phyloP scores from a whole-genome alignment of 2,888 invertebrate species.

The Gymnosoma rotundatum region DNA sequence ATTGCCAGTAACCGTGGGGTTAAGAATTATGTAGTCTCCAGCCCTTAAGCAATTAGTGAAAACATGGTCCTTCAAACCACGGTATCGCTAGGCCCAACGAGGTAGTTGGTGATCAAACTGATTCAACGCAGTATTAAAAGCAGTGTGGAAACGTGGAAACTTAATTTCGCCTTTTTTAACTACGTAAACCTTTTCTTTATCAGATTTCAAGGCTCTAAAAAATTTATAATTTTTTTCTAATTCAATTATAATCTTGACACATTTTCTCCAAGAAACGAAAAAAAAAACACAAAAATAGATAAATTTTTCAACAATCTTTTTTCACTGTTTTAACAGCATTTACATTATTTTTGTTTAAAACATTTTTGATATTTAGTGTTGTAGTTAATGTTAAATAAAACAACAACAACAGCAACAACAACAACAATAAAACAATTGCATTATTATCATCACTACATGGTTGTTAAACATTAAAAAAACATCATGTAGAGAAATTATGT shows the following conservation, averaged over 20 bases:
- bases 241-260: constrained; percentile 42
- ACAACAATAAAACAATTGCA: constrained; percentile 53
- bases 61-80: too few species aligned
- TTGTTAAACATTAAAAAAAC: constrained; percentile 72
- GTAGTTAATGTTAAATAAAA: constrained; percentile 16
- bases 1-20: too few species aligned
- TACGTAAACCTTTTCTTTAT: neutral
- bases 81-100: too few species aligned
- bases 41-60: too few species aligned
- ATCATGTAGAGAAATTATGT: constrained; percentile 70
- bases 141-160: too few species aligned
- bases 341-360: constrained; percentile 13
- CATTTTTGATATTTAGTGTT: constrained; percentile 17
- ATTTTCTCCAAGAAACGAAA: neutral
- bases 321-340: constrained; percentile 8
- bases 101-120: too few species aligned
- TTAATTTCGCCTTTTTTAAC: too few species aligned
- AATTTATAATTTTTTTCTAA: constrained; percentile 18
- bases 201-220: neutral
- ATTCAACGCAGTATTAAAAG: too few species aligned
- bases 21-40: too few species aligned
- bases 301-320: constrained; percentile 26
- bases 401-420: constrained; percentile 60
- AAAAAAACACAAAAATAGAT: neutral
- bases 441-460: constrained; percentile 70